Evolutionary conservation across 2,888 invertebrate species (phyloP).

Genomic region (Nudaria mundana): DNA sequence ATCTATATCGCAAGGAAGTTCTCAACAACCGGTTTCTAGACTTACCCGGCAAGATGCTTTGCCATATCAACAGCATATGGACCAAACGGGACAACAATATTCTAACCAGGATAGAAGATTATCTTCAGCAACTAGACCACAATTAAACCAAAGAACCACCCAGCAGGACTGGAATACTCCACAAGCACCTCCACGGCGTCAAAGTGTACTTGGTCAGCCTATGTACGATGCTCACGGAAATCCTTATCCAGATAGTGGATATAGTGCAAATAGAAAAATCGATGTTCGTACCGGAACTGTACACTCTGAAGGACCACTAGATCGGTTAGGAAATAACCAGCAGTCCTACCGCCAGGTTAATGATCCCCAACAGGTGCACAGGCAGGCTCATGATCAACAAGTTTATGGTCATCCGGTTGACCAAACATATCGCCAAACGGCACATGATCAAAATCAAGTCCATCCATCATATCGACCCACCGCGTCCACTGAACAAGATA

Average conservation of each 20-base stretch:
- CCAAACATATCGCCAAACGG: slow-evolving; percentile 64
- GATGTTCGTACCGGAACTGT: slow-evolving; percentile 67
- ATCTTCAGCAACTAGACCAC: slow-evolving; percentile 55
- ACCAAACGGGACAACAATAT: slow-evolving; percentile 62
- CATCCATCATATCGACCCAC: slow-evolving; percentile 46
- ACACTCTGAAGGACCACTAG: slow-evolving; percentile 59
- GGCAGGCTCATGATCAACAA: slow-evolving; percentile 66
- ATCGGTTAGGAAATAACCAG: slow-evolving; percentile 49
- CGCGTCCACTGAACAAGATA: slow-evolving; percentile 64
- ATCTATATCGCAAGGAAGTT: slow-evolving; percentile 36
- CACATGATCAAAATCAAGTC: slow-evolving; percentile 41
- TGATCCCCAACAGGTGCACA: slow-evolving; percentile 56
- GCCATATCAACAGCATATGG: slow-evolving; percentile 58
- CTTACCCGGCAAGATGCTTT: slow-evolving; percentile 52
- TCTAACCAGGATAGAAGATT: slow-evolving; percentile 60
- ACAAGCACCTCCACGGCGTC: slow-evolving; percentile 55
- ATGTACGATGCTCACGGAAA: slow-evolving; percentile 53
- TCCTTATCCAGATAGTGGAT: slow-evolving; percentile 50
- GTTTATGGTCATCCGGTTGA: slow-evolving; percentile 67
- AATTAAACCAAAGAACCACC: slow-evolving; percentile 52
- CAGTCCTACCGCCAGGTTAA: slow-evolving; percentile 51
- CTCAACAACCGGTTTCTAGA: slow-evolving; percentile 41
- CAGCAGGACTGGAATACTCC: slow-evolving; percentile 60
- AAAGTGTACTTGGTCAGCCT: slow-evolving; percentile 68
- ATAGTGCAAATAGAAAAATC: slow-evolving; percentile 52